These are phyloP conservation scores for Stomorhina lunata DNA, from an alignment of 2,888 invertebrate species.

Conservation along the genomic window DNA sequence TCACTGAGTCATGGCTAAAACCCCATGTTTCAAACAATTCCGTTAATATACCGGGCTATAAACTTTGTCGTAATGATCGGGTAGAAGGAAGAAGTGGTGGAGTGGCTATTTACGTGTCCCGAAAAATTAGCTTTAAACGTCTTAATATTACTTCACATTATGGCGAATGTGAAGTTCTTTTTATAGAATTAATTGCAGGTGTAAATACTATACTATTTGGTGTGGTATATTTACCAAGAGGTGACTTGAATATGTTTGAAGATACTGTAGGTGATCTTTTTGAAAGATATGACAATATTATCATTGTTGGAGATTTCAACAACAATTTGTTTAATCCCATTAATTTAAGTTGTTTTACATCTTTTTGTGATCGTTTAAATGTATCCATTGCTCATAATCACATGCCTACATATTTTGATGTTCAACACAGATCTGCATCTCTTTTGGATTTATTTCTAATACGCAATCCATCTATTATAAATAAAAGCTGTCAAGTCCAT, in stretches of 20 bases:
- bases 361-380: background rate
- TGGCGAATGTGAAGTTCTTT: background rate
- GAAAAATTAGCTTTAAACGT: background rate
- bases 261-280: background rate
- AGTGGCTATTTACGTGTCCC: background rate
- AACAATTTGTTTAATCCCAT: background rate
- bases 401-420: background rate
- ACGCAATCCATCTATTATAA: no score
- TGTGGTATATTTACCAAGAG: background rate
- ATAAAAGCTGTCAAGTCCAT: no score
- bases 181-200: background rate
- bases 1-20: background rate
- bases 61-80: background rate
- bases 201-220: background rate
- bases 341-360: background rate
- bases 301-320: background rate
- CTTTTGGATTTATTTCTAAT: no score
- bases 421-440: no score
- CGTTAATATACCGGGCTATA: background rate
- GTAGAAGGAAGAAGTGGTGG: background rate
- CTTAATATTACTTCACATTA: background rate
- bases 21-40: background rate
- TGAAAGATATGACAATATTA: background rate
- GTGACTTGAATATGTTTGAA: background rate
- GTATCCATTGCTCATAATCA: background rate